phyloP scores from a whole-genome alignment of 2,888 invertebrate species.

The Incurvaria masculella region DNA sequence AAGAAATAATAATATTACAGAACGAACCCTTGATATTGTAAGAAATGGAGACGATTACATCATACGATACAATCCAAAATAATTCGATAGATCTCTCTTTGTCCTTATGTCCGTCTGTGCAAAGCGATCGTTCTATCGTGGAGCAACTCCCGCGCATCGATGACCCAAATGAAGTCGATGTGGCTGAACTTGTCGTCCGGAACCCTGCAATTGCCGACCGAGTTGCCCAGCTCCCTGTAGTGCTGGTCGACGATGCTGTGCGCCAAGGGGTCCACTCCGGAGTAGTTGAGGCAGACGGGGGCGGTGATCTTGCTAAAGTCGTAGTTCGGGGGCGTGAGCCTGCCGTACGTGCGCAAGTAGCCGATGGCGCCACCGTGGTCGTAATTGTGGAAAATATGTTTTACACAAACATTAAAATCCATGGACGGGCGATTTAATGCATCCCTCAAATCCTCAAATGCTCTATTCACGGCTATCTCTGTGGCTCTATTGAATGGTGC shows the following conservation, averaged over 20 bases:
- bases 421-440: too few species aligned
- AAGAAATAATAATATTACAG: too few species aligned
- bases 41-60: too few species aligned
- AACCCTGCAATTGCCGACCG: constrained; percentile 43
- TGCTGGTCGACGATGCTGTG: constrained; percentile 47
- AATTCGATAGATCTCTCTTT: constrained; percentile 11
- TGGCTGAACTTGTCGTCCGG: constrained; percentile 56
- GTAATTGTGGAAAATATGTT: constrained; percentile 35
- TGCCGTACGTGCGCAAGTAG: constrained; percentile 46
- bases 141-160: constrained; percentile 47
- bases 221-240: constrained; percentile 44
- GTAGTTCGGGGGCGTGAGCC: constrained; percentile 42
- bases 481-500: too few species aligned
- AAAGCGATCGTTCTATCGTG: constrained; percentile 46
- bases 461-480: too few species aligned
- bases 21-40: too few species aligned
- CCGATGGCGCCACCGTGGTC: constrained; percentile 39
- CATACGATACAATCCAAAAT: too few species aligned
- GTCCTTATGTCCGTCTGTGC: too few species aligned
- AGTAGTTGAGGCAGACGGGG: constrained; percentile 50
- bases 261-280: constrained; percentile 55
- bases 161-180: constrained; percentile 64
- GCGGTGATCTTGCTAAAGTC: constrained; percentile 35
- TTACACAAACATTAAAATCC: too few species aligned
- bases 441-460: too few species aligned